phyloP scores from a whole-genome alignment of 1,140 invertebrate genomes.

The Sipha flava region DNA sequence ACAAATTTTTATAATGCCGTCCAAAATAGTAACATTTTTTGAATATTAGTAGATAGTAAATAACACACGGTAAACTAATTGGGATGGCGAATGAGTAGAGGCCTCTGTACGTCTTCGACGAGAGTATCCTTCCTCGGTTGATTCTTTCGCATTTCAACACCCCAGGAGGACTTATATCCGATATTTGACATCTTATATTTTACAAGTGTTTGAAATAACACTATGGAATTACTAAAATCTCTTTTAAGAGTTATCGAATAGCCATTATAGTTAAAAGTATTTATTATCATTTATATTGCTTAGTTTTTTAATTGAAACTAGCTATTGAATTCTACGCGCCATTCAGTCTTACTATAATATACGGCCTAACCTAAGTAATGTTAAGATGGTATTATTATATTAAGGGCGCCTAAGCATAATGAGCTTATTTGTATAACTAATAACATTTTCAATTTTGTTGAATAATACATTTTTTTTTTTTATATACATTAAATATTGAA shows the following conservation, averaged over 20 bases:
- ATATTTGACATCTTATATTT: background rate
- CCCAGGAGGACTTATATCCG: slow-evolving; percentile 31
- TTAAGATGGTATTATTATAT: background rate
- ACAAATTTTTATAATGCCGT: background rate
- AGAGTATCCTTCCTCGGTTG: slow-evolving; percentile 22
- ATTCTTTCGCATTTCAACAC: slow-evolving; percentile 16
- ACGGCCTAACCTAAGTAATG: background rate
- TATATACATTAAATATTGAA: background rate
- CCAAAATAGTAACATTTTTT: background rate
- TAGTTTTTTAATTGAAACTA: background rate
- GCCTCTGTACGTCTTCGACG: slow-evolving; percentile 21
- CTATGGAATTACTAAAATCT: background rate
- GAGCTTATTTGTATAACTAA: background rate
- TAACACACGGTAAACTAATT: slow-evolving; percentile 29
- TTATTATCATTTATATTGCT: background rate
- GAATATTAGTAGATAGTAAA: slow-evolving; percentile 22
- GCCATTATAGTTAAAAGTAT: background rate
- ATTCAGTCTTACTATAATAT: background rate
- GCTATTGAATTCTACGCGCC: background rate
- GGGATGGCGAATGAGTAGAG: slow-evolving; percentile 24
- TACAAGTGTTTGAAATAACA: background rate
- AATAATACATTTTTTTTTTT: background rate
- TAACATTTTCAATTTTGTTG: background rate
- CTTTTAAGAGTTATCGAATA: background rate
- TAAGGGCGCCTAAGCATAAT: background rate